phyloP scores from a whole-genome alignment of 1,140 invertebrate genomes.

The Belonocnema kinseyi region DNA sequence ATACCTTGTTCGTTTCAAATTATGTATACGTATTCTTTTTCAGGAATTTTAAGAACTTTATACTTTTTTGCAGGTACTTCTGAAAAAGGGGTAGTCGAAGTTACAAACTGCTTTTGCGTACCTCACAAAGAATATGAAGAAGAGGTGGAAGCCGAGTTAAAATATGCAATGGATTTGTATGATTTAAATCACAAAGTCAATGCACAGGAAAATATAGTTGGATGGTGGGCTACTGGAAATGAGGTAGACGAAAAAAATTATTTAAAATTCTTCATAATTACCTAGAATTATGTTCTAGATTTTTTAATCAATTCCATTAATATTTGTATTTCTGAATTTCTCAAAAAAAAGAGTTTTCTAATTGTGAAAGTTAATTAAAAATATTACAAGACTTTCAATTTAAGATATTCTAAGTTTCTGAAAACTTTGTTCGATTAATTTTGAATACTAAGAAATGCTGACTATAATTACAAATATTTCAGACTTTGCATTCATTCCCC shows the following conservation, averaged over 20 bases:
- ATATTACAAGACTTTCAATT: not conserved
- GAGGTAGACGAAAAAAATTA: slow-evolving; percentile 74
- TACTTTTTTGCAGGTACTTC: slow-evolving; percentile 79
- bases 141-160: slow-evolving; percentile 95
- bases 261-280: no score
- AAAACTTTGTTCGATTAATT: no score
- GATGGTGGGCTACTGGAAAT: slow-evolving; percentile 98
- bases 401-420: no score
- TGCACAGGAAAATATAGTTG: slow-evolving; percentile 92
- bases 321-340: not conserved
- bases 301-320: not conserved
- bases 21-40: no score
- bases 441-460: no score
- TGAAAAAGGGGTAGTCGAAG: slow-evolving; percentile 95
- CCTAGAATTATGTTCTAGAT: no score
- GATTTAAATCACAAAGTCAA: slow-evolving; percentile 96
- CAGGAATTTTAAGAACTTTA: slow-evolving; percentile 26
- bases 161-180: slow-evolving; percentile 96
- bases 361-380: not conserved
- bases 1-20: no score
- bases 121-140: slow-evolving; percentile 98
- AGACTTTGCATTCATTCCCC: no score
- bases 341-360: no score
- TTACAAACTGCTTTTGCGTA: slow-evolving; percentile 98
- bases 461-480: no score